These are phyloP conservation scores for Dasypolia templi DNA, from an alignment of 2,888 invertebrate genomes.

Conservation along the genomic window DNA sequence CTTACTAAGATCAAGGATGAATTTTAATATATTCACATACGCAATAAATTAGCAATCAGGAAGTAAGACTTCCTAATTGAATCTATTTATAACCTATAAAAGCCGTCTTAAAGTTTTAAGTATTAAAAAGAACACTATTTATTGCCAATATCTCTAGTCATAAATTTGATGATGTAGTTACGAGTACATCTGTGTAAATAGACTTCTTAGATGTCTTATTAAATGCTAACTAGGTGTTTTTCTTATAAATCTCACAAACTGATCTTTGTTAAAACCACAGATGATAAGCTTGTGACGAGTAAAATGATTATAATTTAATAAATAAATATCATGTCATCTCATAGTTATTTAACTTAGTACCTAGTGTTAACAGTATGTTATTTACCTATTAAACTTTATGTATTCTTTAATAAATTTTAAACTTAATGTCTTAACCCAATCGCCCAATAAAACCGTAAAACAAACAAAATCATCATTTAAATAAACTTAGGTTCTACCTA, in stretches of 20 bases:
- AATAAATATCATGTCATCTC: background rate
- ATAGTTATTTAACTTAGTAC: background rate
- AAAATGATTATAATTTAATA: background rate
- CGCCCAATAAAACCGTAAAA: background rate
- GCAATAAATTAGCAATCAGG: constrained; percentile 24
- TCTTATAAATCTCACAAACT: background rate
- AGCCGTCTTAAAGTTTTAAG: constrained; percentile 10
- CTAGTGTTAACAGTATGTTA: background rate
- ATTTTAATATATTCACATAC: constrained; percentile 21
- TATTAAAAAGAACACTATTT: constrained; percentile 17
- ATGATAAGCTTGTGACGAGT: background rate
- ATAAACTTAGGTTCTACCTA: background rate
- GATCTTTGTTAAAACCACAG: too few relatives aligned
- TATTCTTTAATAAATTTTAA: background rate
- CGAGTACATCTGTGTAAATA: constrained; percentile 2
- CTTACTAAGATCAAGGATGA: background rate
- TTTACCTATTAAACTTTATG: background rate
- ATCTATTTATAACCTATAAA: constrained; percentile 29
- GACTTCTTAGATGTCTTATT: background rate
- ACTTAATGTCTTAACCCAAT: background rate
- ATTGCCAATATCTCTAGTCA: constrained; percentile 8
- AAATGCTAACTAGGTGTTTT: background rate
- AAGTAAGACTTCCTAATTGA: constrained; percentile 33
- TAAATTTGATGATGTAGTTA: constrained; percentile 13
- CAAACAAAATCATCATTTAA: background rate